These are phyloP conservation scores for Globodera rostochiensis DNA, from an alignment of 1,140 invertebrate species.

Conservation along the genomic window DNA sequence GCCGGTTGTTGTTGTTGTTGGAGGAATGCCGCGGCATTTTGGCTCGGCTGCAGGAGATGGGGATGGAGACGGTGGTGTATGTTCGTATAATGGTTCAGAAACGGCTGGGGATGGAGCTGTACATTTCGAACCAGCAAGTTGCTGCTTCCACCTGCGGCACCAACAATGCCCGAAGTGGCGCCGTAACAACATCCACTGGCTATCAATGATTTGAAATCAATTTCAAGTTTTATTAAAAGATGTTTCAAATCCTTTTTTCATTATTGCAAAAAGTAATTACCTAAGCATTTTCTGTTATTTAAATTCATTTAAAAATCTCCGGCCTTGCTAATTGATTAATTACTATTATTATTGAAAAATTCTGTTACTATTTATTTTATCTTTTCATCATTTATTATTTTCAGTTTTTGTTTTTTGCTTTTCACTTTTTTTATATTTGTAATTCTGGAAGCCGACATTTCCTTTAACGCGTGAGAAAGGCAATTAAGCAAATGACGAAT, in stretches of 20 bases:
- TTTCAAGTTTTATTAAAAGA: too few species aligned
- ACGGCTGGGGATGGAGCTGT: slow-evolving; percentile 2
- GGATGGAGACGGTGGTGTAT: slow-evolving; percentile 10
- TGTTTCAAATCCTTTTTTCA: too few species aligned
- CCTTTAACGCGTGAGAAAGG: not conserved
- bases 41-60: slow-evolving; percentile 7
- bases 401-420: too few species aligned
- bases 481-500: not conserved
- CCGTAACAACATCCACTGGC: slow-evolving; percentile 1
- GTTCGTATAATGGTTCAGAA: not conserved
- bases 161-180: slow-evolving; percentile 7
- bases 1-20: not conserved
- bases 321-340: too few species aligned
- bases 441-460: not conserved
- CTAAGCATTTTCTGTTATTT: too few species aligned
- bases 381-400: too few species aligned
- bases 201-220: not conserved
- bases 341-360: too few species aligned
- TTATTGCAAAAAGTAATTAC: too few species aligned
- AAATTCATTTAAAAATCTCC: too few species aligned
- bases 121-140: slow-evolving; percentile 19
- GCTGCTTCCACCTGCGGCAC: not conserved
- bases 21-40: not conserved
- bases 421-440: too few species aligned
- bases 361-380: too few species aligned